Evolutionary conservation across 23 tunicate genomes (phyloP), one percentile per base, ranked within the genome.

Genomic region (Trididemnum nubilum): DNA sequence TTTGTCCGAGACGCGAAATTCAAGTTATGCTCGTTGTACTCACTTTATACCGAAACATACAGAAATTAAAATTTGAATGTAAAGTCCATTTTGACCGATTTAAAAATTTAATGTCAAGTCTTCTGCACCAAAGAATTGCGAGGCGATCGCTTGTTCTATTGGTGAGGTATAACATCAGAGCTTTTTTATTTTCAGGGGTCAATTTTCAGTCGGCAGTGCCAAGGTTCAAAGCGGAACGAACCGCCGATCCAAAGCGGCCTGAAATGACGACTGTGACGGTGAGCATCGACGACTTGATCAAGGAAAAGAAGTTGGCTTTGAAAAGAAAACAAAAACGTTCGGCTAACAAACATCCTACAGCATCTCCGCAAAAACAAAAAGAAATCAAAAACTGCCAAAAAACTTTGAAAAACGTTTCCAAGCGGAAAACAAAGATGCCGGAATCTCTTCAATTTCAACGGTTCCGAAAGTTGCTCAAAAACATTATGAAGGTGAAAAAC

Each of bases 141-240:
- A n/a, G n/a, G n/a, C n/a, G n/a, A n/a, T n/a, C n/a, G n/a, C n/a
- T n/a, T n/a, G n/a, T n/a, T n/a, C n/a, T n/a, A n/a, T n/a, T n/a
- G n/a, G n/a, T n/a, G n/a, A n/a, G n/a, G n/a, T n/a, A n/a, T n/a
- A n/a, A n/a, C n/a, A n/a, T n/a, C n/a, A n/a, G n/a, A n/a, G n/a
- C n/a, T n/a, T n/a, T n/a, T n/a, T n/a, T n/a, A n/a, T n/a, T n/a
- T n/a, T n/a, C n/a, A n/a, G n/a, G n/a, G n/a, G 58, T 40, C 32
- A 38, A 38, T 21, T 73, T 73, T 73, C 78, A 73, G 24, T 21
- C 29, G 58, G 57, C 58, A 15, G 58, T 73, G 3, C 78, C 78
- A 2, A n/a, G 57, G 30, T 73, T 73, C 58, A 37, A 4, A 21
- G 58, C 78, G 9, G 39, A 22, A 12, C 57, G 58, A 73, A 73